These are phyloP conservation scores for Tokudaia muenninki DNA, from an alignment of 2,797 vertebrate species.

Conservation along the genomic window DNA sequence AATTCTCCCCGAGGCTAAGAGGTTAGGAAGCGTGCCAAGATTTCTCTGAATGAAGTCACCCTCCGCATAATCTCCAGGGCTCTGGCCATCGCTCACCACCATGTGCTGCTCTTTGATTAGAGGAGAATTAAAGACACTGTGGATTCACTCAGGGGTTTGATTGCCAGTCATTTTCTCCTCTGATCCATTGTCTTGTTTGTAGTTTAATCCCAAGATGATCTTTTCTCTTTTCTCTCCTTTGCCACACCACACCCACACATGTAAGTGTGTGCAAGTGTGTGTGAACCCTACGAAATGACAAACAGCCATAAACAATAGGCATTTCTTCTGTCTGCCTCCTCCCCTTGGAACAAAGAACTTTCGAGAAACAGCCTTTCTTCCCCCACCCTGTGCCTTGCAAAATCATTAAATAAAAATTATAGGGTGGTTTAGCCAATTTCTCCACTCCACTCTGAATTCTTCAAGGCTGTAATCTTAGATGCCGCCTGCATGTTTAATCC, in stretches of 20 bases:
- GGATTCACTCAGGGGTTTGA: constrained; percentile 73
- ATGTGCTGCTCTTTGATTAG: constrained; percentile 78
- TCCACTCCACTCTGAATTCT: constrained; percentile 78
- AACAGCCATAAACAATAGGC: constrained; percentile 50
- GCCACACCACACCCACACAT: not conserved
- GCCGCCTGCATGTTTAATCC: constrained; percentile 58
- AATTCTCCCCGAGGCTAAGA: constrained; percentile 72
- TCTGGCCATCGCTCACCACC: constrained; percentile 38
- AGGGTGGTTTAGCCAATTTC: constrained; percentile 82
- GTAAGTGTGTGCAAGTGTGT: not conserved
- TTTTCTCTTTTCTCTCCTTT: constrained; percentile 57
- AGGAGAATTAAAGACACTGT: constrained; percentile 71
- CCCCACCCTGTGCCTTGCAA: constrained; percentile 69
- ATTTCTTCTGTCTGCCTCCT: constrained; percentile 58
- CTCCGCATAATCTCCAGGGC: constrained; percentile 65
- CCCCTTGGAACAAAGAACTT: constrained; percentile 78
- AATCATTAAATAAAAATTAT: constrained; percentile 84
- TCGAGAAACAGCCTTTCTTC: constrained; percentile 63
- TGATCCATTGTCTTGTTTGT: constrained; percentile 71
- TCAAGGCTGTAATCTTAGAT: constrained; percentile 76
- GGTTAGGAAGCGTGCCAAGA: constrained; percentile 78
- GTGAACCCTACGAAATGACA: constrained; percentile 12
- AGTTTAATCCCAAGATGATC: constrained; percentile 77
- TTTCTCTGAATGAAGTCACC: constrained; percentile 77
- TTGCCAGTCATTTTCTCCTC: constrained; percentile 73